Percentiles rank a stretch among this genome's conserved stretches.
These are phyloP conservation scores for Drosophila kambysellisi DNA, from an alignment of 2,888 invertebrate genomes.

Conservation along the genomic window DNA sequence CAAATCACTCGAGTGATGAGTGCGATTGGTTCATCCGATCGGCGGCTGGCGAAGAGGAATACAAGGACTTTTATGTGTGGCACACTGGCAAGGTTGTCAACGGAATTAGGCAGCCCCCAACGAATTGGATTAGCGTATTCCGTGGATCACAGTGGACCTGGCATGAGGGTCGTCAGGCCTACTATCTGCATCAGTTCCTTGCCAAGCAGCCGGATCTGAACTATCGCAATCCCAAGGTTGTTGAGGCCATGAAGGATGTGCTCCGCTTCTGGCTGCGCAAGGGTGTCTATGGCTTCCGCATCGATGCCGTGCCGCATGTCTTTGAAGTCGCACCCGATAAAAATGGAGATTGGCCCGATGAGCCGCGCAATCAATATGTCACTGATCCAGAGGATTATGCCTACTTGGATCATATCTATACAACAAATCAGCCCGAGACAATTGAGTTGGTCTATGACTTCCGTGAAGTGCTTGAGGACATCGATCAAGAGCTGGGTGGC, in stretches of 20 bases:
- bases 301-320: constrained; percentile 87
- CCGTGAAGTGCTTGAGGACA: constrained; percentile 86
- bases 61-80: constrained; percentile 93
- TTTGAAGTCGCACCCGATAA: constrained; percentile 76
- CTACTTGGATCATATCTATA: constrained; percentile 87
- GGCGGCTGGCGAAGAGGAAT: constrained; percentile 87
- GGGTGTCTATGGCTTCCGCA: constrained; percentile 92
- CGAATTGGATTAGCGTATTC: constrained; percentile 86
- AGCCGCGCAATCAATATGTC: constrained; percentile 85
- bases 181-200: constrained; percentile 88
- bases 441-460: constrained; percentile 87
- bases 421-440: constrained; percentile 87
- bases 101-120: constrained; percentile 84
- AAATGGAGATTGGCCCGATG: constrained; percentile 85
- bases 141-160: constrained; percentile 88
- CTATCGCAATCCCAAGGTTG: constrained; percentile 86
- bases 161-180: constrained; percentile 86
- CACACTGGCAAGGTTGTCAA: constrained; percentile 83
- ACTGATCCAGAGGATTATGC: constrained; percentile 86
- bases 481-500: constrained; percentile 79
- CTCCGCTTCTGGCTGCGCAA: constrained; percentile 91
- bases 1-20: constrained; percentile 89
- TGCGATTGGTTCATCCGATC: constrained; percentile 94
- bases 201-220: constrained; percentile 89
- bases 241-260: constrained; percentile 86